phyloP scores from a whole-genome alignment of 2,797 vertebrate species.

The Chiroxiphia lanceolata region DNA sequence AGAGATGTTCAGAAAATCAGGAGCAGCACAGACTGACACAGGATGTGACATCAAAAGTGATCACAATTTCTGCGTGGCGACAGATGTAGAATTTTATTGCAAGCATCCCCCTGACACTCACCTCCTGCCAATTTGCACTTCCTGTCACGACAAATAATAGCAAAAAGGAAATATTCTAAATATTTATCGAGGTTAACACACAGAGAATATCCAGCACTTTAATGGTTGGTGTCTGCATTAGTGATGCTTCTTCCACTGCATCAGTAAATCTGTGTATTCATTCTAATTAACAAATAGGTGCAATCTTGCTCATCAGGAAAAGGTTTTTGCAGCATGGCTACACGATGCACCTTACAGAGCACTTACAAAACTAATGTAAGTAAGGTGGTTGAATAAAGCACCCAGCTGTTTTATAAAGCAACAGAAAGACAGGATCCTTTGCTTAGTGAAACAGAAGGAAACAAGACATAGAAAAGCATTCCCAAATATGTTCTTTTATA shows the following conservation, averaged over 20 bases:
- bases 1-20: not conserved
- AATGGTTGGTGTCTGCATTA: not conserved
- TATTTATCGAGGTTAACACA: slow-evolving; percentile 15
- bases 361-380: not conserved
- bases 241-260: not conserved
- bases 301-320: not conserved
- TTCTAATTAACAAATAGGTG: not conserved
- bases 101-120: not conserved
- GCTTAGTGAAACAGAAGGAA: not conserved
- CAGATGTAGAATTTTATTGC: not conserved
- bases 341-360: rapidly evolving
- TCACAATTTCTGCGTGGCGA: not conserved
- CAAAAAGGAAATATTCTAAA: slow-evolving; percentile 20
- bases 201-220: not conserved
- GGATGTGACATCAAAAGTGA: not conserved
- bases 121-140: slow-evolving; percentile 14
- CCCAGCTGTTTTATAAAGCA: not conserved
- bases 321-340: not conserved
- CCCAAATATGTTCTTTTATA: not conserved
- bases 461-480: not conserved
- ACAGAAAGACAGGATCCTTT: not conserved
- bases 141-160: not conserved
- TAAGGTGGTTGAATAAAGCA: not conserved
- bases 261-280: not conserved
- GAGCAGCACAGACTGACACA: not conserved